These are phyloP conservation scores for Disparrhopalites patrizii DNA, from an alignment of 2,888 invertebrate species.

Conservation along the genomic window DNA sequence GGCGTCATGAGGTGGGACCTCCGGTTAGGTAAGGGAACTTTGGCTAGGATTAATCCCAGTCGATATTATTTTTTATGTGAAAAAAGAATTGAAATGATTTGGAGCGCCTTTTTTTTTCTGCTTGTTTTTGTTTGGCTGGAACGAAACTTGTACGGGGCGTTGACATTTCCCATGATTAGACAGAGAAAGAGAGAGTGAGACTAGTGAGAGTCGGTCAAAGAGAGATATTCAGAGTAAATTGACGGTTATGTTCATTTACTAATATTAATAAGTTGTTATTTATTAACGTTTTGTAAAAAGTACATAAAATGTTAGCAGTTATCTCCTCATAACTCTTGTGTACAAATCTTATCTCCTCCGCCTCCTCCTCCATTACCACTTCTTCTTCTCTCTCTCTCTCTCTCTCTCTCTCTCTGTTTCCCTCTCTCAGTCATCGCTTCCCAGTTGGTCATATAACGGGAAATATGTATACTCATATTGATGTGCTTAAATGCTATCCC, in stretches of 20 bases:
- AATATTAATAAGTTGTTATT: conserved; percentile 23
- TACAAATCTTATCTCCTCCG: conserved; percentile 8
- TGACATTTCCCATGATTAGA: conserved; percentile 18
- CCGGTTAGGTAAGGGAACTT: no score
- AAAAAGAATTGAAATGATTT: no score
- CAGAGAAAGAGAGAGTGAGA: background rate
- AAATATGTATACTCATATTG: background rate
- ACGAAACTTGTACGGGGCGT: no score
- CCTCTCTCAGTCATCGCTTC: background rate
- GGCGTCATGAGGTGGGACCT: no score
- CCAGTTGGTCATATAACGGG: no score
- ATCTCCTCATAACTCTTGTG: conserved; percentile 16
- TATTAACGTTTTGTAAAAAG: conserved; percentile 13
- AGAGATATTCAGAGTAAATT: background rate
- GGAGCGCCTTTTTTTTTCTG: no score
- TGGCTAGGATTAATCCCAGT: no score
- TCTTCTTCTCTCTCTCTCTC: background rate
- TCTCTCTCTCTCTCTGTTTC: background rate
- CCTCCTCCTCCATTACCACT: background rate
- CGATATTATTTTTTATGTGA: no score
- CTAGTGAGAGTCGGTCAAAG: background rate
- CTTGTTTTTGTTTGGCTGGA: no score
- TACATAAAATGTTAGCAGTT: conserved; percentile 2
- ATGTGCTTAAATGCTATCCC: no score
- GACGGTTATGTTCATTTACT: conserved; percentile 11